These are phyloP conservation scores for Hymenopus coronatus DNA, from an alignment of 2,888 invertebrate genomes.

Conservation along the genomic window DNA sequence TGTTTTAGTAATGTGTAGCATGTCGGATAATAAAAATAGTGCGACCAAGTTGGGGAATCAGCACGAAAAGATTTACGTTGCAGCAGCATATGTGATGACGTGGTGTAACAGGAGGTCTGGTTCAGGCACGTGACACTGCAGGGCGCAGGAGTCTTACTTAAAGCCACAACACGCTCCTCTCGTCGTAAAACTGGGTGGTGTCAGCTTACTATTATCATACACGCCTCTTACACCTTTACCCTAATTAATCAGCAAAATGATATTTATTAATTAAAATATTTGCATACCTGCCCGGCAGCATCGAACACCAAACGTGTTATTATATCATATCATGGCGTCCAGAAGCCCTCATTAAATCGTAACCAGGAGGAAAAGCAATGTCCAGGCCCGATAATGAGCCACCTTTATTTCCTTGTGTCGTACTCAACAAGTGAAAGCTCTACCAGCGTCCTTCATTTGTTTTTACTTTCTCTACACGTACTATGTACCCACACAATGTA, in stretches of 20 bases:
- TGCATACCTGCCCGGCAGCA: constrained; percentile 8
- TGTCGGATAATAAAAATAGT: background rate
- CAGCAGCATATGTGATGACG: background rate
- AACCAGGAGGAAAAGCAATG: background rate
- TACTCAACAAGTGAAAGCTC: background rate
- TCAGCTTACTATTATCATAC: background rate
- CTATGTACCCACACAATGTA: too few species aligned
- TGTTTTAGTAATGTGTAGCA: too few species aligned
- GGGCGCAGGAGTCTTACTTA: background rate
- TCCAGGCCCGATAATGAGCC: background rate
- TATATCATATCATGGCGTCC: background rate
- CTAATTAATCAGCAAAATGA: constrained; percentile 16
- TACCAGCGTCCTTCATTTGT: background rate
- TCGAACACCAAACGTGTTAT: background rate
- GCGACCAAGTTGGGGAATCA: background rate
- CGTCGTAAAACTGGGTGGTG: constrained; percentile 13
- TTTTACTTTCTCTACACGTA: too few species aligned
- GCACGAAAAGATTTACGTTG: background rate
- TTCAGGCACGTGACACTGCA: background rate
- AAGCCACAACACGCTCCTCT: background rate
- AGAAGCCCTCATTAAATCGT: background rate
- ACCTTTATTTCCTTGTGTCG: background rate
- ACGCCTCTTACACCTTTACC: constrained; percentile 1
- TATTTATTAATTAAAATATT: constrained; percentile 19
- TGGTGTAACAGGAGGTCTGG: background rate